Conservation (phyloP, 2,888 invertebrate genomes). For the Drosophila tripunctata region DNA sequence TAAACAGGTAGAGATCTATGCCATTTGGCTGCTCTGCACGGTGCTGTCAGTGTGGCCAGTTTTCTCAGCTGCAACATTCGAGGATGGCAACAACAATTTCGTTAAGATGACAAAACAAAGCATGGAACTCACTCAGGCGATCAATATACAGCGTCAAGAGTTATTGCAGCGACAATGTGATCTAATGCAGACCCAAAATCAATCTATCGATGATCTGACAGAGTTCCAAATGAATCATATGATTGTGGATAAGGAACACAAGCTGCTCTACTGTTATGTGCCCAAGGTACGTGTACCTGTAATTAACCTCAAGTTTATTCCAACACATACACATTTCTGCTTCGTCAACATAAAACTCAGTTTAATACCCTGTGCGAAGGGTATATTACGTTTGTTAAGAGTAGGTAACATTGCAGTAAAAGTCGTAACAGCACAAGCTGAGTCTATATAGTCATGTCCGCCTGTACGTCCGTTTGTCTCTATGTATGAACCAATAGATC, state of each 20-base stretch:
- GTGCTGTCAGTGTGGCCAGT: slow-evolving; percentile 53
- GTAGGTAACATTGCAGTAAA: too few species aligned
- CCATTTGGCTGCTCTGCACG: slow-evolving; percentile 45
- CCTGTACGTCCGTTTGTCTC: too few species aligned
- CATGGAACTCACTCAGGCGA: slow-evolving; percentile 87
- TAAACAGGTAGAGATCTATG: slow-evolving; percentile 37
- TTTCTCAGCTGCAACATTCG: slow-evolving; percentile 72
- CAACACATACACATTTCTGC: background rate
- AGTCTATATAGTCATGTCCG: too few species aligned
- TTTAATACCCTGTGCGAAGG: too few species aligned
- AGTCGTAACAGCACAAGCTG: too few species aligned
- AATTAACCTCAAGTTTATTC: slow-evolving; percentile 4
- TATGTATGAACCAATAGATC: too few species aligned
- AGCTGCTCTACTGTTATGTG: slow-evolving; percentile 95
- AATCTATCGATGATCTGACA: slow-evolving; percentile 85
- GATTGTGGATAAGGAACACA: slow-evolving; percentile 92
- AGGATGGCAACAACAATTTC: slow-evolving; percentile 83
- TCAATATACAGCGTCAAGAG: slow-evolving; percentile 87
- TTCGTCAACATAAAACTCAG: slow-evolving; percentile 11
- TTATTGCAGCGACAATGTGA: slow-evolving; percentile 87
- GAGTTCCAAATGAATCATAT: slow-evolving; percentile 90
- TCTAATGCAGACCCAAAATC: slow-evolving; percentile 83
- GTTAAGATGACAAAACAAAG: slow-evolving; percentile 85
- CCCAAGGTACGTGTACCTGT: slow-evolving; percentile 91
- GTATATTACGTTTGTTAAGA: too few species aligned